These are phyloP conservation scores for Botia almorhae DNA, from an alignment of 2,797 vertebrate species.

Conservation along the genomic window DNA sequence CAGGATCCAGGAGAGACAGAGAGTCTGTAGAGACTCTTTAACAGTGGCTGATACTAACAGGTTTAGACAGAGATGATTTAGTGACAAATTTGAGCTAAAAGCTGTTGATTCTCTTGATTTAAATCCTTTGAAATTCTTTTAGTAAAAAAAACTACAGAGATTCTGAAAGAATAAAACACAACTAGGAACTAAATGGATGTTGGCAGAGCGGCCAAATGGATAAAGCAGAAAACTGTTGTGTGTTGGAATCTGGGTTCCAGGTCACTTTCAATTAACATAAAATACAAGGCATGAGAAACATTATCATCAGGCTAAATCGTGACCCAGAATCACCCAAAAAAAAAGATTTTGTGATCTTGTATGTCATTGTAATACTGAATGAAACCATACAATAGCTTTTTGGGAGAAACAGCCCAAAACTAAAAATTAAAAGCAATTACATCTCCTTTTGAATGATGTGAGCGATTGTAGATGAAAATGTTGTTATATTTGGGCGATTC, in stretches of 20 bases:
- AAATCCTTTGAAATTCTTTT: not conserved
- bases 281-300: not conserved
- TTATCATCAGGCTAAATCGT: not conserved
- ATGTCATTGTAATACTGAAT: not conserved
- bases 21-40: not conserved
- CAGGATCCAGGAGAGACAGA: not conserved
- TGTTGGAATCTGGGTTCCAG: not conserved
- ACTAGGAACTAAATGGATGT: not conserved
- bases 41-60: not conserved
- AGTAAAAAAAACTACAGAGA: not conserved
- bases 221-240: not conserved
- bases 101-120: not conserved
- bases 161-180: not conserved
- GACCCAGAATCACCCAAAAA: not conserved
- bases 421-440: not conserved
- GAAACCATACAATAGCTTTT: not conserved
- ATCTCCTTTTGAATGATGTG: no score
- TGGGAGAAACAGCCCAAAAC: not conserved
- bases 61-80: not conserved
- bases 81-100: conserved; percentile 3
- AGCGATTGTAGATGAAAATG: no score
- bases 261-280: not conserved
- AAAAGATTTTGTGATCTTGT: not conserved
- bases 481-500: no score
- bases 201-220: not conserved